Conservation (phyloP, 2,797 vertebrate genomes). For the Hippoglossus hippoglossus region DNA sequence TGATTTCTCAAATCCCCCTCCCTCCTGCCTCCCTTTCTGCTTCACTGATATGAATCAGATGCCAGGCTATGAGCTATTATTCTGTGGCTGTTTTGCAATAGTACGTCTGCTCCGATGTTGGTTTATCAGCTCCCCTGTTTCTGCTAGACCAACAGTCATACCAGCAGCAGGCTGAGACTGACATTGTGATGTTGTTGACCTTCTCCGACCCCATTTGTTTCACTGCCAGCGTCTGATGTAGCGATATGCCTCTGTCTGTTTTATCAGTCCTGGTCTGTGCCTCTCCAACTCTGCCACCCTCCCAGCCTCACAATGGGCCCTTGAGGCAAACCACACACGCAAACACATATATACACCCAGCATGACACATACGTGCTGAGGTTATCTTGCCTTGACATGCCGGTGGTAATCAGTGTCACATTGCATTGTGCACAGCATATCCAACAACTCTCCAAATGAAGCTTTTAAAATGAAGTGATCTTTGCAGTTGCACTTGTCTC, state of each 20-base stretch:
- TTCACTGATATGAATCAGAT: slow-evolving; percentile 44
- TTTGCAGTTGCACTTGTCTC: slow-evolving; percentile 25
- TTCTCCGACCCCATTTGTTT: slow-evolving; percentile 73
- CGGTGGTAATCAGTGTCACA: slow-evolving; percentile 70
- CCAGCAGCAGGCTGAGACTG: slow-evolving; percentile 51
- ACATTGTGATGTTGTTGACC: slow-evolving; percentile 73
- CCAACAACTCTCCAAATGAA: slow-evolving; percentile 53
- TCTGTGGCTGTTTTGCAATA: slow-evolving; percentile 26
- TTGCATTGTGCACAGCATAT: slow-evolving; percentile 27
- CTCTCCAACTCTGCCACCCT: slow-evolving; percentile 48
- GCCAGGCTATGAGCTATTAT: slow-evolving; percentile 32
- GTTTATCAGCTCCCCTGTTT: slow-evolving; percentile 42
- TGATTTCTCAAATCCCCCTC: slow-evolving; percentile 17
- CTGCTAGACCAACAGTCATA: slow-evolving; percentile 24
- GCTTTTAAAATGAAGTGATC: slow-evolving; percentile 47
- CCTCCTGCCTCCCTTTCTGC: background rate
- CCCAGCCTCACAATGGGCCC: slow-evolving; percentile 35
- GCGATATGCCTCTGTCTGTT: slow-evolving; percentile 53
- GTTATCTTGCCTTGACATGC: slow-evolving; percentile 65
- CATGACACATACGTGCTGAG: slow-evolving; percentile 29
- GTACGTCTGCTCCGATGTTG: slow-evolving; percentile 21
- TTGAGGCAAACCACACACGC: slow-evolving; percentile 35
- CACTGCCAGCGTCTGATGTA: slow-evolving; percentile 54
- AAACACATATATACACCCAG: slow-evolving; percentile 12
- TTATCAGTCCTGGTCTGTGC: slow-evolving; percentile 60